A percentile compares a stretch with the other conserved stretches of the same genome.
phyloP scores from a whole-genome alignment of 2,888 invertebrate species.

The Oscheius onirici region DNA sequence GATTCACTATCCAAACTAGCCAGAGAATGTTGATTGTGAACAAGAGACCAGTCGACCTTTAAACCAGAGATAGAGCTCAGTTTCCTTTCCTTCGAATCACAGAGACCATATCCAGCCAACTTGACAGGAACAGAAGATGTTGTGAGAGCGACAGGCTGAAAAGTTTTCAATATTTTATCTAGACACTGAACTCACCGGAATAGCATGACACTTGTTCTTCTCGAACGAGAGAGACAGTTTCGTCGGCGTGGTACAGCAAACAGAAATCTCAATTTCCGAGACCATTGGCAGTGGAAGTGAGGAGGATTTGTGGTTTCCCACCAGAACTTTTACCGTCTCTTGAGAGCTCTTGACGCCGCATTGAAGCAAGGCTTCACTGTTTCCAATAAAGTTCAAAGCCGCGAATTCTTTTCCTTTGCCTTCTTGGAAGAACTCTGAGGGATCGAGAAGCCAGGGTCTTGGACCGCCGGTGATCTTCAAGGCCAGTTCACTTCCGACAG shows the following conservation, averaged over 20 bases:
- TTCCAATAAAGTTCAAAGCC: neutral
- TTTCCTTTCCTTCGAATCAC: slow-evolving; percentile 34
- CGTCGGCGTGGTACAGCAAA: slow-evolving; percentile 60
- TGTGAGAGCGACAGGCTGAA: slow-evolving; percentile 43
- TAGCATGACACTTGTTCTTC: slow-evolving; percentile 52
- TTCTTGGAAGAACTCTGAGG: slow-evolving; percentile 42
- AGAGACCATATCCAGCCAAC: slow-evolving; percentile 46
- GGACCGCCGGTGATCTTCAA: slow-evolving; percentile 58
- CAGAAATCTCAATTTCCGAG: slow-evolving; percentile 37
- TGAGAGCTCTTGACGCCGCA: slow-evolving; percentile 1
- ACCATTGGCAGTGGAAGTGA: slow-evolving; percentile 57
- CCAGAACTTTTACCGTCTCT: slow-evolving; percentile 40
- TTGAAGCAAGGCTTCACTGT: neutral
- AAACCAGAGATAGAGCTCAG: slow-evolving; percentile 47
- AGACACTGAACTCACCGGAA: slow-evolving; percentile 43
- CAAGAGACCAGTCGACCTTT: slow-evolving; percentile 24
- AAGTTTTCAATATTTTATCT: neutral
- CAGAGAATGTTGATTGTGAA: slow-evolving; percentile 7
- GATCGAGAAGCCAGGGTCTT: slow-evolving; percentile 61
- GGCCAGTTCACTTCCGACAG: slow-evolving; percentile 40
- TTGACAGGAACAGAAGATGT: slow-evolving; percentile 32
- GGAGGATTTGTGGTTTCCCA: slow-evolving; percentile 57
- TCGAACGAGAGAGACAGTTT: slow-evolving; percentile 40
- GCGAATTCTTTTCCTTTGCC: slow-evolving; percentile 4
- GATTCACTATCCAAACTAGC: neutral